Evolutionary conservation across 2,113 vertebrate genomes (phyloP).

Genomic region (Lanius ludovicianus): DNA sequence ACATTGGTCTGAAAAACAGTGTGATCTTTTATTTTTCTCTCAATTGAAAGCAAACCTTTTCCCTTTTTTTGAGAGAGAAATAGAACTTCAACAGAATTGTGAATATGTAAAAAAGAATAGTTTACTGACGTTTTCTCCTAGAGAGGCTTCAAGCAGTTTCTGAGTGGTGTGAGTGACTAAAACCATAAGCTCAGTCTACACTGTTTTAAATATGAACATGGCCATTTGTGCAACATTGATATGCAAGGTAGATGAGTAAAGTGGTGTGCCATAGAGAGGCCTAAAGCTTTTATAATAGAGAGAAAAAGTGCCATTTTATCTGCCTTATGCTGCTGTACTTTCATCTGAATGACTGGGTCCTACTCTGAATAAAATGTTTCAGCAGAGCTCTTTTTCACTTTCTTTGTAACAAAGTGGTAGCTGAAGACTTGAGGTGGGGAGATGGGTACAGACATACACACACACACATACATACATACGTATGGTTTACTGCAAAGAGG

Average conservation of each 20-base stretch:
- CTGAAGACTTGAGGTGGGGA: background rate
- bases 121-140: background rate
- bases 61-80: background rate
- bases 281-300: background rate
- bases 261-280: background rate
- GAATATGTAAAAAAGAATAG: background rate
- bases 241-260: background rate
- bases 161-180: background rate
- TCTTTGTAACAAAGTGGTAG: background rate
- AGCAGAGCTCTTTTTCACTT: background rate
- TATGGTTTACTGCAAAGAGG: background rate
- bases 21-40: background rate
- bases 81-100: background rate
- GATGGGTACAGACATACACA: fast-evolving
- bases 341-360: background rate
- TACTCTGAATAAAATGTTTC: background rate
- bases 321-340: background rate
- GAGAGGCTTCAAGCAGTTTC: background rate
- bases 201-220: background rate
- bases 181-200: background rate
- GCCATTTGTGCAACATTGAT: slow-evolving; percentile 15
- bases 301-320: slow-evolving; percentile 36
- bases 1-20: background rate
- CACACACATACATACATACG: no score
- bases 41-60: background rate